phyloP scores from a whole-genome alignment of 2,797 vertebrate species.

The Serranus cabrilla region DNA sequence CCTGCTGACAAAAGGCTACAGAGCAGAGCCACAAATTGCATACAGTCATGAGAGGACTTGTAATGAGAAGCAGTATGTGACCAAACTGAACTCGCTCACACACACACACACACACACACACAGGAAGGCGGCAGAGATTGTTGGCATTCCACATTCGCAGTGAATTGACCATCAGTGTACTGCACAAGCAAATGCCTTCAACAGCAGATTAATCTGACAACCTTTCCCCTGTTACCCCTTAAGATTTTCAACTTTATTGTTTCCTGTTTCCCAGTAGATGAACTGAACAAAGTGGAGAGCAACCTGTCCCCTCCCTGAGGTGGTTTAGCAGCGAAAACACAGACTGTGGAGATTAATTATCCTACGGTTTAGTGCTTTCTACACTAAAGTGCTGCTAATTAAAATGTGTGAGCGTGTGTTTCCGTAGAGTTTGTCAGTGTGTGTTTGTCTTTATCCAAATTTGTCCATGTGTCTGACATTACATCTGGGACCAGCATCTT shows the following conservation, averaged over 20 bases:
- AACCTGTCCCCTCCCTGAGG: conserved; percentile 51
- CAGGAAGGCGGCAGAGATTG: conserved; percentile 44
- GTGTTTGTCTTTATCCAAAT: conserved; percentile 30
- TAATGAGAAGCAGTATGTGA: conserved; percentile 78
- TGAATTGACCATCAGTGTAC: conserved; percentile 48
- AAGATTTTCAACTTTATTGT: conserved; percentile 61
- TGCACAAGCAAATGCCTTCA: conserved; percentile 44
- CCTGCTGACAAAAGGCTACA: conserved; percentile 70
- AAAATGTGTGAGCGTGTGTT: conserved; percentile 58
- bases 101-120: conserved; percentile 37
- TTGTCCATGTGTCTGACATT: conserved; percentile 35
- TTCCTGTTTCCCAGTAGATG: conserved; percentile 60
- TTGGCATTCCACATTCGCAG: conserved; percentile 53
- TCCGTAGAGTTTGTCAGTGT: conserved; percentile 18
- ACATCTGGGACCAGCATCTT: conserved; percentile 39
- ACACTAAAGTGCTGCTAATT: conserved; percentile 66
- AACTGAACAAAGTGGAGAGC: conserved; percentile 34
- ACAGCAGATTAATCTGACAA: conserved; percentile 61
- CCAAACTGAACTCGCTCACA: conserved; percentile 47
- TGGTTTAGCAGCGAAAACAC: conserved; percentile 57
- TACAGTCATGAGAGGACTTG: conserved; percentile 78
- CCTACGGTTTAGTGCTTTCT: conserved; percentile 61
- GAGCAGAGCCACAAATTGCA: conserved; percentile 74
- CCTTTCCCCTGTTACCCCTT: conserved; percentile 46
- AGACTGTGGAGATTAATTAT: conserved; percentile 73